Conservation (phyloP, 1,140 invertebrate genomes). For the Mercenaria mercenaria region DNA sequence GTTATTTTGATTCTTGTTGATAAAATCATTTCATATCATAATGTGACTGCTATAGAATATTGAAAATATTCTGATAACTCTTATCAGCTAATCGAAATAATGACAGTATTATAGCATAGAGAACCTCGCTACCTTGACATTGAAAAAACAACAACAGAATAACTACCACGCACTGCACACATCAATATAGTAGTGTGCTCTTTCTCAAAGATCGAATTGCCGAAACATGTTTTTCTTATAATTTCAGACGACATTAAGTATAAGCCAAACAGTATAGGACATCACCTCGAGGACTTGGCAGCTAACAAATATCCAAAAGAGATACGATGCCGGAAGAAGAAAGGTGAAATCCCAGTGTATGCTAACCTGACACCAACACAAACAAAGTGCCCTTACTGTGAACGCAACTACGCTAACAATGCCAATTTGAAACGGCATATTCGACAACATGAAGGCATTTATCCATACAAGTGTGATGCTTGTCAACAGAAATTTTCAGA, state of each 20-base stretch:
- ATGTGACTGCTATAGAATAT: no score
- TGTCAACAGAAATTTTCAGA: neutral
- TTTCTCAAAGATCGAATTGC: no score
- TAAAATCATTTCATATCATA: no score
- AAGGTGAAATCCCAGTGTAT: neutral
- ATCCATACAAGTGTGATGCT: neutral
- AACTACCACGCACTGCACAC: no score
- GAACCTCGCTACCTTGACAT: no score
- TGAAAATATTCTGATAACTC: no score
- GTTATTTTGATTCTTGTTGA: no score
- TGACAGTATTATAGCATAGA: no score
- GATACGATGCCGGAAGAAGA: neutral
- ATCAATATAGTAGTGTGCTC: no score
- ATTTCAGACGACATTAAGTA: neutral
- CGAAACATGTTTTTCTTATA: neutral
- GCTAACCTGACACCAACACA: neutral
- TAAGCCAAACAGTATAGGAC: neutral
- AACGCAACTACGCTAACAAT: neutral
- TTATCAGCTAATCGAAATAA: no score
- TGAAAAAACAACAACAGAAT: no score
- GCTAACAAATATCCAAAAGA: neutral
- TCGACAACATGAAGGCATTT: neutral
- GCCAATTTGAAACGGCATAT: slow-evolving; percentile 21
- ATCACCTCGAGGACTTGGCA: neutral
- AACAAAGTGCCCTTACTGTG: slow-evolving; percentile 9